Percentiles rank a stretch among this genome's conserved stretches.
Conservation (phyloP, 2,797 vertebrate species). For the Rhyacichthys aspro region DNA sequence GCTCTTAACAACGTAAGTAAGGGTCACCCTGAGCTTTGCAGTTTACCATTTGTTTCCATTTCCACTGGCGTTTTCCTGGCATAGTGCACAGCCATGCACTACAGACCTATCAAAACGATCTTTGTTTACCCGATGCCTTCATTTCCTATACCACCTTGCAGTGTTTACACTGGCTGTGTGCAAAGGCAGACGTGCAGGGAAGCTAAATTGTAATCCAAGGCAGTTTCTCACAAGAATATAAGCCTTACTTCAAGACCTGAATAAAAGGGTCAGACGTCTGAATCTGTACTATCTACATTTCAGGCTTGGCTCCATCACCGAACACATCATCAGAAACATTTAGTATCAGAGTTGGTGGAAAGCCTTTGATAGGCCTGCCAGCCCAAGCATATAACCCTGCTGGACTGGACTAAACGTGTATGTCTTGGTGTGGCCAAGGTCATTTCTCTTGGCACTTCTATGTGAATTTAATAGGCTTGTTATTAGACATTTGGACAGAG, state of each 20-base stretch:
- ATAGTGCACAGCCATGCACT: not conserved
- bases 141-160: conserved; percentile 35
- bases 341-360: conserved; percentile 62
- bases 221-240: conserved; percentile 12
- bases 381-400: conserved; percentile 42
- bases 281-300: conserved; percentile 37
- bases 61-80: conserved; percentile 1
- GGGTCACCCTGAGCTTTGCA: not conserved
- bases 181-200: conserved; percentile 27
- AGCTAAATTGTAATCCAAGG: conserved; percentile 29
- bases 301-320: conserved; percentile 24
- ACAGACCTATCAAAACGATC: conserved; percentile 36
- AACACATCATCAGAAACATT: conserved; percentile 65
- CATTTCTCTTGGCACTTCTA: conserved; percentile 24
- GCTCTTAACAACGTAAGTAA: not conserved
- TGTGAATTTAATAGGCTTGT: conserved; percentile 41
- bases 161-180: conserved; percentile 38
- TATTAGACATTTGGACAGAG: conserved; percentile 17
- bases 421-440: conserved; percentile 47
- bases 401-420: conserved; percentile 38
- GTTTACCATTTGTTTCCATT: not conserved
- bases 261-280: conserved; percentile 27
- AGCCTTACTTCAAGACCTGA: conserved; percentile 18
- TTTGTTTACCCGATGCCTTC: conserved; percentile 33
- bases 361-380: conserved; percentile 63